Evolutionary conservation across 2,797 vertebrate genomes (phyloP).

Genomic region (Ciconia nigra): DNA sequence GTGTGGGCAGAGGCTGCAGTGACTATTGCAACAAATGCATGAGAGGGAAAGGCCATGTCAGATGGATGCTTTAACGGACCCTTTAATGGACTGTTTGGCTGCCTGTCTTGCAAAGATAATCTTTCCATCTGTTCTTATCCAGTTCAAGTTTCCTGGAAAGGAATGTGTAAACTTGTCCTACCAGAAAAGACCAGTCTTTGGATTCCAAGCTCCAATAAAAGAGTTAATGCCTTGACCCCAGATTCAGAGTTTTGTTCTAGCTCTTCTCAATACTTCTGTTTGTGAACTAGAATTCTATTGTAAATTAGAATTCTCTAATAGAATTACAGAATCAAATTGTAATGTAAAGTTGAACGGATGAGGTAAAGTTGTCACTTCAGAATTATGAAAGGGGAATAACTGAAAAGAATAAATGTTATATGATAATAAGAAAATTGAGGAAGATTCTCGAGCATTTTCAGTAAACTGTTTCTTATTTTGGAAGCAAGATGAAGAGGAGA

Average conservation of each 20-base stretch:
- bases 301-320: not conserved
- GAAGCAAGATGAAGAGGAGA: not conserved
- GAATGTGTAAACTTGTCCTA: not conserved
- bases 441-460: not conserved
- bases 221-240: not conserved
- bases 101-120: not conserved
- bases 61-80: not conserved
- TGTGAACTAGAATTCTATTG: not conserved
- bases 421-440: not conserved
- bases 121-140: not conserved
- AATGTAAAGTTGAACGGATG: not conserved
- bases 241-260: not conserved
- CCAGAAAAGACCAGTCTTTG: not conserved
- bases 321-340: not conserved
- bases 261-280: not conserved
- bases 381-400: not conserved
- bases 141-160: not conserved
- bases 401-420: not conserved
- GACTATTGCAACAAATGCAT: not conserved
- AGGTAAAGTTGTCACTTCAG: not conserved
- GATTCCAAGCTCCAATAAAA: not conserved
- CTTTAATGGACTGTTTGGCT: not conserved
- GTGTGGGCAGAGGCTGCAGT: not conserved
- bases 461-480: not conserved
- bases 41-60: not conserved